Conservation (phyloP, 1,140 invertebrate species). For the Venustaconcha ellipsiformis region DNA sequence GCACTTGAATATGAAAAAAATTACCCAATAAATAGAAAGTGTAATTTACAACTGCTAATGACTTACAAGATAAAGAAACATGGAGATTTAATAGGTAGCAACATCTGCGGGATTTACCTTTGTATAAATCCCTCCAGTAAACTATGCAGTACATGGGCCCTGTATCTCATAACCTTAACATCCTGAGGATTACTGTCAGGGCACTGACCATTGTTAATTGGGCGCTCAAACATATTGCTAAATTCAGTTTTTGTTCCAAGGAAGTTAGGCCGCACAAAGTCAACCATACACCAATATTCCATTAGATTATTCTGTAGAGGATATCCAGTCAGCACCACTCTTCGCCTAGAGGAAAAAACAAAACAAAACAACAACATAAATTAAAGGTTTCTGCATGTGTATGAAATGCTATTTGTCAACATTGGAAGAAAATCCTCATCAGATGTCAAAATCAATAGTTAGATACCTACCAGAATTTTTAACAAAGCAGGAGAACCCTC, state of each 20-base stretch:
- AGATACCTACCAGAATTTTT: too few relatives aligned
- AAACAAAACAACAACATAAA: not conserved
- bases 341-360: conserved; percentile 71
- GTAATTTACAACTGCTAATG: too few relatives aligned
- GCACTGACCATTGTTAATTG: conserved; percentile 95
- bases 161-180: conserved; percentile 93
- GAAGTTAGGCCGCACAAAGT: conserved; percentile 95
- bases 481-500: too few relatives aligned
- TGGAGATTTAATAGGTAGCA: not conserved
- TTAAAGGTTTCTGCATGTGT: too few relatives aligned
- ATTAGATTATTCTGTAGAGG: conserved; percentile 96
- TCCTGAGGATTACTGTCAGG: conserved; percentile 91
- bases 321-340: conserved; percentile 95
- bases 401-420: too few relatives aligned
- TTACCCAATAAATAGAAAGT: too few relatives aligned
- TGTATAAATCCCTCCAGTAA: conserved; percentile 92
- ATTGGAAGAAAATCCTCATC: too few relatives aligned
- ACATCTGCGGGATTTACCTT: conserved; percentile 48
- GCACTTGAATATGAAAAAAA: too few relatives aligned
- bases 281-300: conserved; percentile 92
- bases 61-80: too few relatives aligned
- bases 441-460: too few relatives aligned
- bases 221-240: conserved; percentile 77
- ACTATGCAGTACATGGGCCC: conserved; percentile 94
- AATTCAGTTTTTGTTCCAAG: conserved; percentile 94